Conservation (phyloP, 2,888 invertebrate genomes). For the Stenurella melanura region DNA sequence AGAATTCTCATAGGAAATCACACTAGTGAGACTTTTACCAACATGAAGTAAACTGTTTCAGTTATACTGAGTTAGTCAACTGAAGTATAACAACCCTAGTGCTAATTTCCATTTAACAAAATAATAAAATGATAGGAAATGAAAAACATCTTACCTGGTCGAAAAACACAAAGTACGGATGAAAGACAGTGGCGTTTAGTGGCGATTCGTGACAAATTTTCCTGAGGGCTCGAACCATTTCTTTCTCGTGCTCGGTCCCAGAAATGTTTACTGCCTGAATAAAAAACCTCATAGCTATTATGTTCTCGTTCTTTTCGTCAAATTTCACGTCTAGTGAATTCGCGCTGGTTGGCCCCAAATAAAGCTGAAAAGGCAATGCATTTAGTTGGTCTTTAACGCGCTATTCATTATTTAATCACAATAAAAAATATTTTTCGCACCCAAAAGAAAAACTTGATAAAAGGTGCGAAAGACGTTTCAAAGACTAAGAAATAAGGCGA, state of each 20-base stretch:
- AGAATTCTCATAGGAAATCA: no score
- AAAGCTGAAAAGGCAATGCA: slow-evolving; percentile 75
- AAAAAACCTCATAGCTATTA: slow-evolving; percentile 88
- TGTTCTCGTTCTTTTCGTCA: slow-evolving; percentile 81
- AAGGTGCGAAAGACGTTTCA: no score
- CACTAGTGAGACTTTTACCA: no score
- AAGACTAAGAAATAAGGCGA: no score
- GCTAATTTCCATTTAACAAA: no score
- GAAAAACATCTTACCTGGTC: slow-evolving; percentile 82
- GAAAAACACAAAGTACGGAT: slow-evolving; percentile 97
- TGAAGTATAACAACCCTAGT: no score
- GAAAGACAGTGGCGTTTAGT: slow-evolving; percentile 92
- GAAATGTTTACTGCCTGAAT: slow-evolving; percentile 93
- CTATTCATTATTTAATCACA: no score
- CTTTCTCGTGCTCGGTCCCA: slow-evolving; percentile 92
- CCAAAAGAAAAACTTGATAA: no score
- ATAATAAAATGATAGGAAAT: background rate
- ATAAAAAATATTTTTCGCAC: no score
- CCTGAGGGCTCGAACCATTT: slow-evolving; percentile 89
- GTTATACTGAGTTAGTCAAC: no score
- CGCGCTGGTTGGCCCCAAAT: slow-evolving; percentile 86
- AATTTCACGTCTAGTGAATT: slow-evolving; percentile 91
- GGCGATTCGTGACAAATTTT: slow-evolving; percentile 84
- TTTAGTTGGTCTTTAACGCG: background rate
- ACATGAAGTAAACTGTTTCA: no score